Evolutionary conservation across 2,113 vertebrate species (phyloP).

Genomic region (Strix aluco): DNA sequence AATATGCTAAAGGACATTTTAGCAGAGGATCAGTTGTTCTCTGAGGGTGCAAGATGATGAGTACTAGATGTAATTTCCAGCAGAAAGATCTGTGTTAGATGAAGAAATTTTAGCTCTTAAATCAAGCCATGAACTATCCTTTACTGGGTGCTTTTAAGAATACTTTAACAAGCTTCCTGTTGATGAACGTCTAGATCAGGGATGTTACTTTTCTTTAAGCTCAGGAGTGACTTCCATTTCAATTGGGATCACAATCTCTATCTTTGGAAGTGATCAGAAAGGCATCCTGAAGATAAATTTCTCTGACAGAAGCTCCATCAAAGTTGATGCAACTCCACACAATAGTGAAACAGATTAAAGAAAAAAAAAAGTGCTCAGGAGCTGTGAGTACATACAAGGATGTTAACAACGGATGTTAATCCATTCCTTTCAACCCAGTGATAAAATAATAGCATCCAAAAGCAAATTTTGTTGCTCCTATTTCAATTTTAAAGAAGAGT

Average conservation of each 20-base stretch:
- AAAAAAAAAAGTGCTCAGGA: neutral
- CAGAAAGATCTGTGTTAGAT: neutral
- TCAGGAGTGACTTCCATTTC: constrained; percentile 4
- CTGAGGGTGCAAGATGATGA: neutral
- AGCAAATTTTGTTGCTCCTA: neutral
- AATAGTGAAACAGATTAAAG: neutral
- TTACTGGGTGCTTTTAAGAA: neutral
- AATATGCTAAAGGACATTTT: neutral
- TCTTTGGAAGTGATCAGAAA: constrained; percentile 24
- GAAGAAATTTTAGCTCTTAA: neutral
- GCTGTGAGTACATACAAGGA: neutral
- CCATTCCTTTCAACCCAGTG: neutral
- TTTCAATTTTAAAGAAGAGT: neutral
- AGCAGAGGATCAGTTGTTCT: neutral
- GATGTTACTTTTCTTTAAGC: neutral
- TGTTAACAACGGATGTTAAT: neutral
- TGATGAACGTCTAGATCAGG: neutral
- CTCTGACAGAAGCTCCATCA: neutral
- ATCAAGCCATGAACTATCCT: neutral
- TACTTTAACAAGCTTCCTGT: neutral
- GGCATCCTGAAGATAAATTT: constrained; percentile 8
- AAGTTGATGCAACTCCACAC: neutral
- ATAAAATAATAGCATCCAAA: neutral
- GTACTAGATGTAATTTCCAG: neutral
- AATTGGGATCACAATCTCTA: constrained; percentile 9